Percentiles rank a stretch among this genome's conserved stretches.
These are phyloP conservation scores for Rissa tridactyla DNA, from an alignment of 2,113 vertebrate species.

Conservation along the genomic window DNA sequence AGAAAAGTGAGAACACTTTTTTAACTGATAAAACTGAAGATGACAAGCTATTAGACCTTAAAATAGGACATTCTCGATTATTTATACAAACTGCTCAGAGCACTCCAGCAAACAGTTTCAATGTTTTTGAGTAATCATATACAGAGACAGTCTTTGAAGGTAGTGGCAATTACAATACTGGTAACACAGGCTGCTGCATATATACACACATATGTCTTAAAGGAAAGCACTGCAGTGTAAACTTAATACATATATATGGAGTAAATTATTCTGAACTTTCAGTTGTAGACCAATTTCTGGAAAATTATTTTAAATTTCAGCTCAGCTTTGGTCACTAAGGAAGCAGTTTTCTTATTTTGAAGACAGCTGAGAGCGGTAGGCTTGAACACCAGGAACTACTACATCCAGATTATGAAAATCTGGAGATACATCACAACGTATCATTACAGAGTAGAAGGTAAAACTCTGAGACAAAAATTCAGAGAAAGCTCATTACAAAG, in stretches of 20 bases:
- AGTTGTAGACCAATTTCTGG: neutral
- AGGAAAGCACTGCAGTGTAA: constrained; percentile 52
- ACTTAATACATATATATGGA: neutral
- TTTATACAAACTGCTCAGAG: neutral
- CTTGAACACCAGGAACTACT: neutral
- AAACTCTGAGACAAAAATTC: neutral
- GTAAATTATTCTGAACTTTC: neutral
- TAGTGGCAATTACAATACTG: neutral
- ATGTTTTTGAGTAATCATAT: neutral
- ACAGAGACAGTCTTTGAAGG: neutral
- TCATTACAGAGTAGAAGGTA: neutral
- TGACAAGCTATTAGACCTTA: neutral
- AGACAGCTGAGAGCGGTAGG: neutral
- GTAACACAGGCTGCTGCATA: neutral
- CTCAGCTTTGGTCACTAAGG: neutral
- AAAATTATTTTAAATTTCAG: neutral
- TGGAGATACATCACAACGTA: neutral
- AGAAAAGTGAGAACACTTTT: neutral
- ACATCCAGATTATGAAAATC: neutral
- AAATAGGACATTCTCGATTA: neutral
- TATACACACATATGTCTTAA: neutral
- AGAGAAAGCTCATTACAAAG: neutral
- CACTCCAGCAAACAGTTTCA: neutral
- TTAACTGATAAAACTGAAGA: neutral
- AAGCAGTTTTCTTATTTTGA: neutral